A percentile compares a stretch with the other conserved stretches of the same genome.
Conservation (phyloP, 2,888 invertebrate species). For the Epistrophe grossulariae region DNA sequence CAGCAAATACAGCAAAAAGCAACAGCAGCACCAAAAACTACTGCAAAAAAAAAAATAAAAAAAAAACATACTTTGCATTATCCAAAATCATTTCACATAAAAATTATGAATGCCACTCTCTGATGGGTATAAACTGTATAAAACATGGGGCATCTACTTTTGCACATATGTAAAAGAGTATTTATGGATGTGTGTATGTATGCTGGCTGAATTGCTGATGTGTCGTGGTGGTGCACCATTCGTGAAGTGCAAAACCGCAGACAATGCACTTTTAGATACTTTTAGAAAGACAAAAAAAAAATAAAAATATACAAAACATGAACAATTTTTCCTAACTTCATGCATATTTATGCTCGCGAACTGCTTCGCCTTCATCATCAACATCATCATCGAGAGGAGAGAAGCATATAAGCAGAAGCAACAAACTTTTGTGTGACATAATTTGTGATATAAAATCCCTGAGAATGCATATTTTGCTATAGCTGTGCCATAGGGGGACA, state of each 20-base stretch:
- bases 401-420: constrained; percentile 22
- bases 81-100: constrained; percentile 72
- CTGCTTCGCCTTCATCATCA: constrained; percentile 5
- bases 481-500: not conserved
- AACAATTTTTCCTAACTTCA: constrained; percentile 39
- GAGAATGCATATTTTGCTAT: constrained; percentile 34
- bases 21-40: constrained; percentile 13
- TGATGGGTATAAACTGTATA: not conserved
- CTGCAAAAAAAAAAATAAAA: not conserved
- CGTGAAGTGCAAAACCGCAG: constrained; percentile 51
- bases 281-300: not conserved
- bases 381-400: not conserved
- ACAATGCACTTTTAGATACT: constrained; percentile 58
- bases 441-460: constrained; percentile 47
- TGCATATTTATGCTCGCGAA: constrained; percentile 62
- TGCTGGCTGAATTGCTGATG: not conserved
- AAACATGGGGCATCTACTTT: constrained; percentile 3
- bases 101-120: constrained; percentile 66
- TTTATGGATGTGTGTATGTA: not conserved
- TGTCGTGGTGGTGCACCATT: constrained; percentile 10
- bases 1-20: not conserved
- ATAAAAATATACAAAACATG: constrained; percentile 16
- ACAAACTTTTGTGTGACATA: constrained; percentile 55
- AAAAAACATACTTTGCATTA: constrained; percentile 52
- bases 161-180: constrained; percentile 4